Evolutionary conservation across 2,888 invertebrate genomes (phyloP).

Genomic region (Cartodere bifasciata): DNA sequence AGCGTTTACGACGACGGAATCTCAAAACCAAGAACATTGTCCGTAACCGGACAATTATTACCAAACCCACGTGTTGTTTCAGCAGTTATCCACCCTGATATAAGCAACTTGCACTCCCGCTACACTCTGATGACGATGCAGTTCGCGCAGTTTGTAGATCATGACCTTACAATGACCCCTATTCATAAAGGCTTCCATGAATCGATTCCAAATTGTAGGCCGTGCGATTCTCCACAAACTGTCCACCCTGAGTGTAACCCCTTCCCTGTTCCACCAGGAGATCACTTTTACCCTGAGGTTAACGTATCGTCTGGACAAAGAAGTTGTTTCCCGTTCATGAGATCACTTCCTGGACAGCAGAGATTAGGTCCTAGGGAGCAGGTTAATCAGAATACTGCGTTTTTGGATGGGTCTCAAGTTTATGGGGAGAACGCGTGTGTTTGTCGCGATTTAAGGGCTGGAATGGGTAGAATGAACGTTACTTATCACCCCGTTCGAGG

Average conservation of each 20-base stretch:
- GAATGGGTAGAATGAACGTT: slow-evolving; percentile 70
- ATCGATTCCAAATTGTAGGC: slow-evolving; percentile 78
- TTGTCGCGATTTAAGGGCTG: slow-evolving; percentile 60
- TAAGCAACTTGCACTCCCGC: slow-evolving; percentile 75
- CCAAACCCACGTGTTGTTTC: slow-evolving; percentile 82
- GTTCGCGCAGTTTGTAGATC: slow-evolving; percentile 87
- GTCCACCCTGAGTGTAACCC: slow-evolving; percentile 93
- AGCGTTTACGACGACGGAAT: slow-evolving; percentile 85
- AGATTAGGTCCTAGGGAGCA: slow-evolving; percentile 82
- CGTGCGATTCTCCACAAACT: slow-evolving; percentile 75
- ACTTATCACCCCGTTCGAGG: slow-evolving; percentile 61
- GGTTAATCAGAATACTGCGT: slow-evolving; percentile 88
- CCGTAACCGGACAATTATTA: slow-evolving; percentile 61
- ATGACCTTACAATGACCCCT: slow-evolving; percentile 89
- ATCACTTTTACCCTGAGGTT: slow-evolving; percentile 79
- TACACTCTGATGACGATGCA: slow-evolving; percentile 93
- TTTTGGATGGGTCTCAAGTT: slow-evolving; percentile 72
- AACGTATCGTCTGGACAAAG: slow-evolving; percentile 73
- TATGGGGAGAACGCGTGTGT: slow-evolving; percentile 86
- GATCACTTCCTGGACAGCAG: slow-evolving; percentile 84
- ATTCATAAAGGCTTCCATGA: slow-evolving; percentile 85
- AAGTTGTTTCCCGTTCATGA: slow-evolving; percentile 88
- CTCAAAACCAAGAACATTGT: slow-evolving; percentile 61
- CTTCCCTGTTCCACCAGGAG: slow-evolving; percentile 76
- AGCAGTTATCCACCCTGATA: slow-evolving; percentile 81